Percentiles rank a stretch among this genome's conserved stretches.
phyloP scores from a whole-genome alignment of 2,113 vertebrate species.

The Dolichotis patagonum region DNA sequence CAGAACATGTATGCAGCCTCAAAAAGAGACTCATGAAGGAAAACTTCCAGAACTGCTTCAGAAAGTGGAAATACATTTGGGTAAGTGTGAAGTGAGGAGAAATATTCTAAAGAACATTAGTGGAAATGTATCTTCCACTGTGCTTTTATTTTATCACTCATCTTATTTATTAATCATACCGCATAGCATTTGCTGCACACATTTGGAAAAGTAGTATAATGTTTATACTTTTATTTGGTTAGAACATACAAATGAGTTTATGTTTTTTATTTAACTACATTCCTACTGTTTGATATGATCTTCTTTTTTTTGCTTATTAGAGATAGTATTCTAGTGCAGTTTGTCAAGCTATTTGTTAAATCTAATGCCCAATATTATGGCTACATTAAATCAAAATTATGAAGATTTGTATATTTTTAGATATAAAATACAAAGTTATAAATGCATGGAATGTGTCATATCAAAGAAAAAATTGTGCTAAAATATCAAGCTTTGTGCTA shows the following conservation, averaged over 20 bases:
- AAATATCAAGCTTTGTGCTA: not conserved
- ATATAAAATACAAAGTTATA: not conserved
- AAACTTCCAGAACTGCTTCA: not conserved
- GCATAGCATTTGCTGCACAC: not conserved
- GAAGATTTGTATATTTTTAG: not conserved
- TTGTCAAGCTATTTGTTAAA: not conserved
- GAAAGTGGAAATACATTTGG: not conserved
- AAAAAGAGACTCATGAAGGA: not conserved
- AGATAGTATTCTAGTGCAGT: not conserved
- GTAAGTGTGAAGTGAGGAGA: not conserved
- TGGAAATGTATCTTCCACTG: not conserved
- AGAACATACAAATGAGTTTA: not conserved
- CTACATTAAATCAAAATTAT: not conserved
- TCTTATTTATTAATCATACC: not conserved
- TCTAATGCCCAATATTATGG: not conserved
- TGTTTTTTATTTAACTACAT: not conserved
- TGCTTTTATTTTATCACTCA: not conserved
- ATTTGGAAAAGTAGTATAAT: not conserved
- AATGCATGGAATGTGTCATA: not conserved
- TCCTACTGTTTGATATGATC: not conserved
- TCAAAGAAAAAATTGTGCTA: not conserved
- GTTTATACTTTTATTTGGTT: not conserved
- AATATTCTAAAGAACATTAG: not conserved
- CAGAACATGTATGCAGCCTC: not conserved
- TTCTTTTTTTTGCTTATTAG: not conserved